Conservation (phyloP, 2,888 invertebrate species). For the Diplolepis rosae region DNA sequence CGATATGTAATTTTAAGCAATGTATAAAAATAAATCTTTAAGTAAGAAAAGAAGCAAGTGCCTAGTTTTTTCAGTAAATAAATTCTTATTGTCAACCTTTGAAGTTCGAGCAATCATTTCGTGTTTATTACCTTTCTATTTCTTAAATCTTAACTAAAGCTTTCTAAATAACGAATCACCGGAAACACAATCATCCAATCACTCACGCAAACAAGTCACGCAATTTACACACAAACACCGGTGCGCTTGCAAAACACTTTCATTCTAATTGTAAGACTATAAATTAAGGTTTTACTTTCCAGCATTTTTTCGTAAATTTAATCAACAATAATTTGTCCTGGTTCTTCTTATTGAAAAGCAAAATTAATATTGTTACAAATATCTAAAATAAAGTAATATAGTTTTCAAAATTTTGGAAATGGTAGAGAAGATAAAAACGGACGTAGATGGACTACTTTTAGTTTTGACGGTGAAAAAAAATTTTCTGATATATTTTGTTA, state of each 20-base stretch:
- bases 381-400: too few relatives aligned
- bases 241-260: slow-evolving; percentile 21
- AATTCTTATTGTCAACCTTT: background rate
- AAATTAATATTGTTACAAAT: too few relatives aligned
- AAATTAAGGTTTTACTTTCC: too few relatives aligned
- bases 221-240: slow-evolving; percentile 26
- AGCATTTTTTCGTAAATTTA: too few relatives aligned
- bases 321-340: too few relatives aligned
- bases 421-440: too few relatives aligned
- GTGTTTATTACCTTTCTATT: background rate
- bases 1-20: background rate
- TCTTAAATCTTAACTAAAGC: background rate
- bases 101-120: background rate
- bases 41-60: background rate
- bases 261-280: background rate
- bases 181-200: slow-evolving; percentile 14
- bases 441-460: too few relatives aligned
- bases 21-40: background rate
- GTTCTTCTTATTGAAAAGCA: too few relatives aligned
- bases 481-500: too few relatives aligned
- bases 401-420: too few relatives aligned
- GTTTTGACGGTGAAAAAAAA: too few relatives aligned
- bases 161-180: slow-evolving; percentile 19
- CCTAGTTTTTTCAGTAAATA: background rate
- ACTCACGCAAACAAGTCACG: slow-evolving; percentile 28